Evolutionary conservation across 2,797 vertebrate species (phyloP).

Genomic region (Trachurus trachurus): DNA sequence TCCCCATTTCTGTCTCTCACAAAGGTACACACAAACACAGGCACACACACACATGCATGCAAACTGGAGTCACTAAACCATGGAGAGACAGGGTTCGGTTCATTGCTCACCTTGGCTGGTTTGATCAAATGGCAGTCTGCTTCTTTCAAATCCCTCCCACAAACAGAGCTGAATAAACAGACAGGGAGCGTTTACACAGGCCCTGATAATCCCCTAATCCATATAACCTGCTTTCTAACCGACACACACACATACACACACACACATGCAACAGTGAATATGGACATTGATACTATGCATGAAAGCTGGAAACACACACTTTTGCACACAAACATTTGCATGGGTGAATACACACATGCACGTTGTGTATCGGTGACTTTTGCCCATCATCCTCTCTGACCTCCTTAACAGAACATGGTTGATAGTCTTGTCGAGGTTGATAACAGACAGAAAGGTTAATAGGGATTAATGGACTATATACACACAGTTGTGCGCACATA

Average conservation of each 20-base stretch:
- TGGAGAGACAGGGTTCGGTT: slow-evolving; percentile 78
- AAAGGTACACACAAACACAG: slow-evolving; percentile 35
- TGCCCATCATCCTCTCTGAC: slow-evolving; percentile 77
- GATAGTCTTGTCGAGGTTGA: slow-evolving; percentile 74
- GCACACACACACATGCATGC: slow-evolving; percentile 30
- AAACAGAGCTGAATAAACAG: slow-evolving; percentile 90
- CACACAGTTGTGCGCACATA: slow-evolving; percentile 31
- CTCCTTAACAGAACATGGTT: slow-evolving; percentile 73
- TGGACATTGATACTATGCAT: slow-evolving; percentile 31
- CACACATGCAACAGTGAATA: slow-evolving; percentile 51
- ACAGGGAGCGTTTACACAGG: slow-evolving; percentile 82
- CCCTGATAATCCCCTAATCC: slow-evolving; percentile 88
- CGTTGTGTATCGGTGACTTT: slow-evolving; percentile 64
- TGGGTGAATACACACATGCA: slow-evolving; percentile 21
- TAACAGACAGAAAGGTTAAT: slow-evolving; percentile 81
- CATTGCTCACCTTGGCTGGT: slow-evolving; percentile 84
- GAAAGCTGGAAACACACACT: slow-evolving; percentile 34
- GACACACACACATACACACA: slow-evolving; percentile 30
- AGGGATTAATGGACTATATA: slow-evolving; percentile 79
- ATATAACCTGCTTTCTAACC: slow-evolving; percentile 79
- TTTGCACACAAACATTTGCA: slow-evolving; percentile 45
- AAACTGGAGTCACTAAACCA: slow-evolving; percentile 71
- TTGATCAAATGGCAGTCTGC: slow-evolving; percentile 87
- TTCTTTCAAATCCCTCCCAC: slow-evolving; percentile 85
- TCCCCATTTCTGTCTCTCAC: slow-evolving; percentile 32